Percentiles rank a stretch among this genome's conserved stretches.
Conservation (phyloP, 1,140 invertebrate species). For the Temnothorax nylanderi region DNA sequence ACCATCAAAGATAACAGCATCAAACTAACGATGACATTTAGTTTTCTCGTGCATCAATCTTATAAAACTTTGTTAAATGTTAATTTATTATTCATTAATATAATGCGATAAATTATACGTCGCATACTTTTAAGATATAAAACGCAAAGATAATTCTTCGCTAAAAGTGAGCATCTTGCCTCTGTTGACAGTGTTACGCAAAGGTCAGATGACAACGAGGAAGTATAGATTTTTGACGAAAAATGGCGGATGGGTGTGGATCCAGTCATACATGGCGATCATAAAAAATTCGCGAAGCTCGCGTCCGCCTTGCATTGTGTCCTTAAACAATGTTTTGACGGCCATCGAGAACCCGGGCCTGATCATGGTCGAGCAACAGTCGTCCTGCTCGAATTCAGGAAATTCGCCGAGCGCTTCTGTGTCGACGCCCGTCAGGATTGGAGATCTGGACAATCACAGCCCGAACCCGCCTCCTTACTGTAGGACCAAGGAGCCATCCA, state of each 20-base stretch:
- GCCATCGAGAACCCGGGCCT: constrained; percentile 93
- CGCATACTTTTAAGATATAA: background rate
- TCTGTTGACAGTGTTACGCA: constrained; percentile 91
- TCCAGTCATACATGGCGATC: constrained; percentile 98
- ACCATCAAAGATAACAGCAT: background rate
- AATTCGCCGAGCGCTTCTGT: constrained; percentile 84
- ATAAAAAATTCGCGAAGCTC: constrained; percentile 99
- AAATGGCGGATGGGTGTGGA: constrained; percentile 99
- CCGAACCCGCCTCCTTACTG: constrained; percentile 77
- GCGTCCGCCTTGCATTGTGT: constrained; percentile 97
- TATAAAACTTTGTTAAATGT: background rate
- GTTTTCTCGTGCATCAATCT: background rate
- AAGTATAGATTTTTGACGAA: constrained; percentile 98
- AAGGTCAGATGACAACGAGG: constrained; percentile 98
- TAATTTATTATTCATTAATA: background rate
- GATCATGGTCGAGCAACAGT: constrained; percentile 91
- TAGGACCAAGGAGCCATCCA: constrained; percentile 71
- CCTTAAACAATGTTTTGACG: constrained; percentile 98
- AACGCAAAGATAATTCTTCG: background rate
- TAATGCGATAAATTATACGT: background rate
- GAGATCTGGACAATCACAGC: constrained; percentile 78
- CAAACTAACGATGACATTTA: background rate
- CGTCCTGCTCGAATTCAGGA: constrained; percentile 79
- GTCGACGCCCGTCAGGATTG: constrained; percentile 74
- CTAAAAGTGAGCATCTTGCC: background rate